Evolutionary conservation across 1,140 invertebrate genomes (phyloP), one percentile per base, ranked within the genome.

Genomic region (Helicoverpa zea): DNA sequence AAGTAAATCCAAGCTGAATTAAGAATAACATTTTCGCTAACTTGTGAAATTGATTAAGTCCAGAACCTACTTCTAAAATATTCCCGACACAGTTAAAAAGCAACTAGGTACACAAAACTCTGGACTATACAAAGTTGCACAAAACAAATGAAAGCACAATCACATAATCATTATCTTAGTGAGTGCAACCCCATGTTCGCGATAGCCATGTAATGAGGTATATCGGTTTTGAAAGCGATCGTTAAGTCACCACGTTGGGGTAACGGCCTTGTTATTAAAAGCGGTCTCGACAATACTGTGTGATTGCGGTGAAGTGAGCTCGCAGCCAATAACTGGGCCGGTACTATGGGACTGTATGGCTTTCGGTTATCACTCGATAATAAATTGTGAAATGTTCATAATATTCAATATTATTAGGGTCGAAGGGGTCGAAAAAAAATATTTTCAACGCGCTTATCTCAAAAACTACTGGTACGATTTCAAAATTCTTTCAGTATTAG

Each of bases 301-400:
- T 75, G 80, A 81, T 81, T 81, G 80, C 79, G 59, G 51, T 68
- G 54, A 75, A 81, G 79, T 64, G 73, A 51, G 47, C 58, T 64
- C n/a, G 58, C 16, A n/a, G 78, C 68, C 68, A 52, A 72, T 72
- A 80, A 80, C 68, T 9, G 4, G 3, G 14, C 5, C 47, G 13
- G 11, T 79, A 79, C 63, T 68, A 56, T 68, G 2, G 52, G n/a
- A 3, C 13, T 18, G 2, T 9, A 13, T 54, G 30, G 54, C 66
- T n/a, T n/a, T 16, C 10, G 5, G 13, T 54, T 70, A 11, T 73
- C 70, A 58, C 70, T 16, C 35, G 35, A n/a, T n/a, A n/a, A n/a
- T n/a, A n/a, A n/a, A n/a, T n/a, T n/a, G n/a, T n/a, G n/a, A n/a
- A n/a, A n/a, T n/a, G n/a, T n/a, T n/a, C n/a, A n/a, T n/a, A n/a